Conservation (phyloP, 2,113 vertebrate species). For the Hypocryptadius cinnamomeus region DNA sequence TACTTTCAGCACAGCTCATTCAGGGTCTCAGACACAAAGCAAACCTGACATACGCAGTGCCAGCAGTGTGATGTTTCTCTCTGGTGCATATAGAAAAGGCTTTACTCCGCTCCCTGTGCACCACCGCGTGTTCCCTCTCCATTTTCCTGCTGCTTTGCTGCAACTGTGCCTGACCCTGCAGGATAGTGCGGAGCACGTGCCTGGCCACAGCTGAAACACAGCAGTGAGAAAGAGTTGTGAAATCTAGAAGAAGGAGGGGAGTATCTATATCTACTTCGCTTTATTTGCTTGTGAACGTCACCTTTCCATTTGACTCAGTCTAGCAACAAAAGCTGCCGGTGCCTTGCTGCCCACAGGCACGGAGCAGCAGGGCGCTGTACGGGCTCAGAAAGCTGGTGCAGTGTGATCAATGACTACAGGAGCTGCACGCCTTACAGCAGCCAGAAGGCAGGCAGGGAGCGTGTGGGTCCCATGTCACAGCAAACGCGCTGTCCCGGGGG, state of each 20-base stretch:
- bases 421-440: not conserved
- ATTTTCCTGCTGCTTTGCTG: not conserved
- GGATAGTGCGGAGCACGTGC: not conserved
- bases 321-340: not conserved
- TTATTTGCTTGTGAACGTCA: not conserved
- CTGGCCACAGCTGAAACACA: not conserved
- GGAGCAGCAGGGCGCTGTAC: not conserved
- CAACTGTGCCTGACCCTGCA: not conserved
- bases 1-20: not conserved
- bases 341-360: not conserved
- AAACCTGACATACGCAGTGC: not conserved
- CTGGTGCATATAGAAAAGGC: not conserved
- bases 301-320: not conserved
- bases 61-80: not conserved
- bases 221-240: not conserved
- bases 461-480: fast-evolving
- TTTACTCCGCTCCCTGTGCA: not conserved
- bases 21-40: not conserved
- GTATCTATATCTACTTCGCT: not conserved
- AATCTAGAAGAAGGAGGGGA: not conserved
- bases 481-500: not conserved
- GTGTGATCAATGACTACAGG: not conserved
- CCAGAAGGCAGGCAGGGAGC: not conserved
- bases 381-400: fast-evolving
- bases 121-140: not conserved